Conservation (phyloP, 2,888 invertebrate genomes). For the Agonopterix arenella region DNA sequence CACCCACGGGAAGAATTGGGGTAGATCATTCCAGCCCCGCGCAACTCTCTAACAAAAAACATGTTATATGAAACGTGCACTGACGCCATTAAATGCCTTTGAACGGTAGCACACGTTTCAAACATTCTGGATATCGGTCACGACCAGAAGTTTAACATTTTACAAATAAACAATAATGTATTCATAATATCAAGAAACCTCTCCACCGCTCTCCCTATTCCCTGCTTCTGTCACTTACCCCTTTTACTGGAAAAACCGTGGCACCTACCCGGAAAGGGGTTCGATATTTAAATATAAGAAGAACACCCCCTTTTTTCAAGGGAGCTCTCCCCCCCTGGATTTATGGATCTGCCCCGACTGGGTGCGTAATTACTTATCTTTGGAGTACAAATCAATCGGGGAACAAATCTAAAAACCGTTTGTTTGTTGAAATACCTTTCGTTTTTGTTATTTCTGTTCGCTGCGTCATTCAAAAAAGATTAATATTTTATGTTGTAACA, state of each 20-base stretch:
- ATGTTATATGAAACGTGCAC: too few species aligned
- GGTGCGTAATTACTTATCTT: conserved; percentile 74
- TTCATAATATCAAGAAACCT: neutral
- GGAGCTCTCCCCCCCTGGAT: conserved; percentile 58
- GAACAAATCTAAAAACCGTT: conserved; percentile 26
- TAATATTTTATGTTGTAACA: too few species aligned
- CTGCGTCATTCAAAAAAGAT: neutral
- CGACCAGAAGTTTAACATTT: too few species aligned
- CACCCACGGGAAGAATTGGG: too few species aligned
- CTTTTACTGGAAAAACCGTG: conserved; percentile 77
- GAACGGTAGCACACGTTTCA: too few species aligned
- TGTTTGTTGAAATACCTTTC: neutral
- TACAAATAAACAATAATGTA: neutral
- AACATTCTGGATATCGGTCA: too few species aligned
- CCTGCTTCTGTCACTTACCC: conserved; percentile 76
- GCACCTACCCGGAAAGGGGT: conserved; percentile 76
- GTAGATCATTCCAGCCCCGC: too few species aligned
- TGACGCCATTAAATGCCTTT: too few species aligned
- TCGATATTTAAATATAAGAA: conserved; percentile 78
- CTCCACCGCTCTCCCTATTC: conserved; percentile 36
- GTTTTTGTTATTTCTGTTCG: neutral
- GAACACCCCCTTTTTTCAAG: conserved; percentile 73
- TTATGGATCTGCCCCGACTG: conserved; percentile 72
- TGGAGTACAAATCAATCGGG: conserved; percentile 73
- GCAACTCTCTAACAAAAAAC: too few species aligned